Base-by-base conservation (phyloP, 2,797 vertebrate species). In the Acrocephalus scirpaceus region DNA sequence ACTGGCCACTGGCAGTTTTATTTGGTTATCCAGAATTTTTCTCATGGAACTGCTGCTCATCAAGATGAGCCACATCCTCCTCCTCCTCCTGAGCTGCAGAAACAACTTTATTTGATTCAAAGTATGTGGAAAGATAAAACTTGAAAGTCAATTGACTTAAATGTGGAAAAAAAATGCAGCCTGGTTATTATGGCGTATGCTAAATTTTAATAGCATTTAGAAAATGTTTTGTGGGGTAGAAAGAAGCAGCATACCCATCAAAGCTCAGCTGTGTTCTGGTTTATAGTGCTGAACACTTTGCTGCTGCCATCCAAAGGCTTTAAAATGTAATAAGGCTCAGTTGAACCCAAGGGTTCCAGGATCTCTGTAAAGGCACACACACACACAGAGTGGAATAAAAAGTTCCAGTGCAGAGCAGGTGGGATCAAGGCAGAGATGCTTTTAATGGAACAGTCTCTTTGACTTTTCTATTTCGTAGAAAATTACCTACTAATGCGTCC, bases 121-220 rank as follows among this genome's bases (percentile, higher is more conserved):
- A 95, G 88, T 95, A 86, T 51, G 38, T 89, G 89, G 78, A 94
- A 96, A 95, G 93, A 96, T 97, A 97, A 97, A 98, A 97, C 96
- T 92, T 96, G 81, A 95, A 97, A 98, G 94, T 96, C 97, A 97
- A 94, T 97, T 95, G 97, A 97, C 98, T 98, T 96, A 95, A 97
- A 95, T 96, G 72, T 89, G 84, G 95, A 23, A 61, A 95, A 66
- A 94, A 97, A 97, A 97, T 96, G 96, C 95, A 83, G 95, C 96
- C 94, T 86, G 93, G 97, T 94, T 98, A 97, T 97, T 97, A 97
- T 54, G 95, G 97, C 1, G 51, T 96, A 97, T 95, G 97, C 97
- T 98, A 98, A 97, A 98, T 98, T 98, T 98, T 98, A 98, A 98
- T 97, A 97, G 97, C 98, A 91, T 98, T 98, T 98, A 98, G 97